Percentiles rank a stretch among this genome's conserved stretches.
Evolutionary conservation across 35 echinoderm and acorn worm species (phyloP).

Genomic region (Patiria miniata): DNA sequence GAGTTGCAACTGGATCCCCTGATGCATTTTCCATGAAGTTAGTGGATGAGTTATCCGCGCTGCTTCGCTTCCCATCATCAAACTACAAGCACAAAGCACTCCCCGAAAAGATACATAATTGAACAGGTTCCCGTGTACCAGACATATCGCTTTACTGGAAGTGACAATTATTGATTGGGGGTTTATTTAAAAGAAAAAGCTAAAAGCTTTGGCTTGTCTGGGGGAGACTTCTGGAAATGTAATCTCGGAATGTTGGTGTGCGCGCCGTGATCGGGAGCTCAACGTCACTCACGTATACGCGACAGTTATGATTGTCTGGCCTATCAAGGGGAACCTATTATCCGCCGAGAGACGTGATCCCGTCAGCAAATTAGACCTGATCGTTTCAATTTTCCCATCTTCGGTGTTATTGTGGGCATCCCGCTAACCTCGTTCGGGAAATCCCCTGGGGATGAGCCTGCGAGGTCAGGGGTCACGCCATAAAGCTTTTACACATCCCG

Average conservation of each 20-base stretch:
- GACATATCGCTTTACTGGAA: conserved; percentile 14
- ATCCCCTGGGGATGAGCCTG: neutral
- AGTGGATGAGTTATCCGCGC: no score
- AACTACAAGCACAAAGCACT: no score
- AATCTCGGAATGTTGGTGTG: neutral
- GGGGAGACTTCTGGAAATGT: conserved; percentile 9
- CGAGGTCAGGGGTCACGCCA: neutral
- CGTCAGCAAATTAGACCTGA: neutral
- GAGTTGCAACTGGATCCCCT: no score
- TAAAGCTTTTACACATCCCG: neutral
- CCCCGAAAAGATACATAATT: neutral
- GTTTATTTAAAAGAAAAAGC: neutral
- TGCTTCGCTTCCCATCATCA: no score
- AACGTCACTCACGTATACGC: conserved; percentile 7
- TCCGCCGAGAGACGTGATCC: neutral
- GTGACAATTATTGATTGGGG: conserved; percentile 21
- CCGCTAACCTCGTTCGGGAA: neutral
- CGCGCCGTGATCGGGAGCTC: neutral
- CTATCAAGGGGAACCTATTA: neutral
- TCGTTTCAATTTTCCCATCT: neutral
- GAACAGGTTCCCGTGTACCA: neutral
- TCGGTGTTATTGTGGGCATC: neutral
- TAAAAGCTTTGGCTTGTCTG: neutral
- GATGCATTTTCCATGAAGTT: no score
- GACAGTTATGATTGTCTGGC: neutral